Evolutionary conservation across 2,888 invertebrate species (phyloP), one percentile per base, ranked within the genome.

Genomic region (Allygus modestus): DNA sequence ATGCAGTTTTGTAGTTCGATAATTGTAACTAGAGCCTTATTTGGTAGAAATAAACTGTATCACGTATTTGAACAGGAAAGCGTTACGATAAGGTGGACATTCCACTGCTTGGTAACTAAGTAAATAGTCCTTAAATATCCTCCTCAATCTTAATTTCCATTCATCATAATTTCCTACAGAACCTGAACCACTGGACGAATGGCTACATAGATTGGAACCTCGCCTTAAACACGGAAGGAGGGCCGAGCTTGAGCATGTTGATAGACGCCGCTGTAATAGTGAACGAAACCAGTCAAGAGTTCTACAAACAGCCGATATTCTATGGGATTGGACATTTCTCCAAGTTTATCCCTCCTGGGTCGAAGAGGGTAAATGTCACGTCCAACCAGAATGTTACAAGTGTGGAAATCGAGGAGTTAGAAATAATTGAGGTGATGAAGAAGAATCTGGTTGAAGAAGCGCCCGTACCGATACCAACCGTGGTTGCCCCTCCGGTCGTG

Each of bases 161-260:
- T n/a, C n/a, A n/a, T n/a, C 37, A 7, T 37, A 37, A 37, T 37
- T 4, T 87, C 86, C 86, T 87, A 73, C 90, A 95, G 93, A 95
- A 96, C 90, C 89, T 97, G 23, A 93, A 94, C 87, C 93, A 96
- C 90, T 95, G 94, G 91, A 94, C 95, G 0, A 92, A 93, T 26
- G 97, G 96, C 0, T 98, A 97, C 97, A 92, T 96, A 0, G 97
- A 98, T 90, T 98, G 97, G 97, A 98, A 98, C 90, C 91, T 98
- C 82, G 95, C 94, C 23, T 90, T 98, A 28, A 92, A 97, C 89
- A 90, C 92, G 84, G 86, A 89, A 0, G 97, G 97, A 23, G 97
- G 97, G 0, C 98, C 98, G 0, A 96, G 95, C 89, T 93, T 0
- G 89, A 92, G 5, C 97, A 97, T 90, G 93, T 92, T 88, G 96